Evolutionary conservation across 2,113 vertebrate species (phyloP).

Genomic region (Mormyrus lacerda): DNA sequence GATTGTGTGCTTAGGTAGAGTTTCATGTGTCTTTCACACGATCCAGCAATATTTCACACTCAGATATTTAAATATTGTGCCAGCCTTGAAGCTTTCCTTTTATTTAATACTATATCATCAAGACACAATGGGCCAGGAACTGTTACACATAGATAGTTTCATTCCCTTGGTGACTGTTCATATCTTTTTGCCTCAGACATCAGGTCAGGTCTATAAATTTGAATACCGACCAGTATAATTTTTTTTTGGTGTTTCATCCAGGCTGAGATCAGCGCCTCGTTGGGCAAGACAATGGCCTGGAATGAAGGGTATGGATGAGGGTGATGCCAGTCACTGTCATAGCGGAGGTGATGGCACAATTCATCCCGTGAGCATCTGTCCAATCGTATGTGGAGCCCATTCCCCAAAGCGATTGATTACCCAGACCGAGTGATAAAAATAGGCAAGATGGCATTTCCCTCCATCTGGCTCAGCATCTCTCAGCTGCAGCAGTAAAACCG

Average conservation of each 20-base stretch:
- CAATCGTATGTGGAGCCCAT: neutral
- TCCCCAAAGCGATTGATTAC: conserved; percentile 1
- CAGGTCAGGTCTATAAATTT: neutral
- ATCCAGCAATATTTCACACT: neutral
- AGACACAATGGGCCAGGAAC: neutral
- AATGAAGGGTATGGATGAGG: neutral
- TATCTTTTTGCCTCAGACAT: neutral
- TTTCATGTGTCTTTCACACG: neutral
- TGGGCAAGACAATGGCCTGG: neutral
- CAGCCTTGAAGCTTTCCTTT: neutral
- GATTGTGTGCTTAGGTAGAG: neutral
- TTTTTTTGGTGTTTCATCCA: neutral
- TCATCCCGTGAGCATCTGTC: neutral
- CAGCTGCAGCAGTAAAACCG: neutral
- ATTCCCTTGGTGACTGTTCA: neutral
- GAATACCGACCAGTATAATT: neutral
- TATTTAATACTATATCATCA: neutral
- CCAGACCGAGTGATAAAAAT: neutral
- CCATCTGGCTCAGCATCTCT: neutral
- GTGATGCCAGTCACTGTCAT: neutral
- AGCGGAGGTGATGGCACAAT: neutral
- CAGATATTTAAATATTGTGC: neutral
- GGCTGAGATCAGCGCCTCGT: neutral
- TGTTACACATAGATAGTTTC: neutral
- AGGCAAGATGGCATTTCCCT: neutral